Conservation (phyloP, 2,113 vertebrate genomes). For the Trinectes maculatus region DNA sequence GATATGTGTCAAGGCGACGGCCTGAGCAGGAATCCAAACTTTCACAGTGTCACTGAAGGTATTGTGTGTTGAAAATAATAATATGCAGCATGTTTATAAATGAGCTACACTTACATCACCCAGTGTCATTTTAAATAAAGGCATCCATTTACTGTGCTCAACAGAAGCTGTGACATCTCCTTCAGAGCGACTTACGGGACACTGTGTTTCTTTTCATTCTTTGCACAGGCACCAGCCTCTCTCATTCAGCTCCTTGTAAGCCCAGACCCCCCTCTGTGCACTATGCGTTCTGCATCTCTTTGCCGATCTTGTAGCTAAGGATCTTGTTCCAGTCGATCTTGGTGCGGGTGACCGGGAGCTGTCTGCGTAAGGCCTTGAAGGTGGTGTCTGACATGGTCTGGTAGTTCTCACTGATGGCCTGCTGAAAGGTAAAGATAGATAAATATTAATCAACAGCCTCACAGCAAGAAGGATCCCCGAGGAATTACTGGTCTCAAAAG, state of each 20-base stretch:
- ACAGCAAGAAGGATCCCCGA: no score
- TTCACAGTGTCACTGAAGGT: slow-evolving; percentile 67
- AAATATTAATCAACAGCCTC: not conserved
- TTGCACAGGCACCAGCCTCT: slow-evolving; percentile 67
- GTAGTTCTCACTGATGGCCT: slow-evolving; percentile 95
- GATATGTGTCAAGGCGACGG: slow-evolving; percentile 21
- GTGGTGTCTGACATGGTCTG: slow-evolving; percentile 98
- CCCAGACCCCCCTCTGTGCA: not conserved
- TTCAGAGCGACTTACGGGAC: slow-evolving; percentile 33
- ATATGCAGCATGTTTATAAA: slow-evolving; percentile 32
- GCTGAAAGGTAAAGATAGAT: slow-evolving; percentile 73
- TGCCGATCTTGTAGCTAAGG: slow-evolving; percentile 98
- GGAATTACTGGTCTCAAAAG: no score
- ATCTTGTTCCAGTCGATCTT: slow-evolving; percentile 99
- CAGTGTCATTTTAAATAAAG: slow-evolving; percentile 44
- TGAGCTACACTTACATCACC: slow-evolving; percentile 33
- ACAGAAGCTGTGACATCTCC: slow-evolving; percentile 27
- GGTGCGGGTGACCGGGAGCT: slow-evolving; percentile 95
- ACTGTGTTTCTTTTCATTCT: slow-evolving; percentile 48
- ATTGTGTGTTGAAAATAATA: slow-evolving; percentile 40
- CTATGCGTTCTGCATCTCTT: slow-evolving; percentile 95
- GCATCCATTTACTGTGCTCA: slow-evolving; percentile 28
- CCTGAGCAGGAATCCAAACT: slow-evolving; percentile 29
- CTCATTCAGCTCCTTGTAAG: slow-evolving; percentile 10
- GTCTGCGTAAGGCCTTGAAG: slow-evolving; percentile 95